Evolutionary conservation across 2,797 vertebrate species (phyloP), one percentile per base, ranked within the genome.

Genomic region (Eospalax fontanierii): DNA sequence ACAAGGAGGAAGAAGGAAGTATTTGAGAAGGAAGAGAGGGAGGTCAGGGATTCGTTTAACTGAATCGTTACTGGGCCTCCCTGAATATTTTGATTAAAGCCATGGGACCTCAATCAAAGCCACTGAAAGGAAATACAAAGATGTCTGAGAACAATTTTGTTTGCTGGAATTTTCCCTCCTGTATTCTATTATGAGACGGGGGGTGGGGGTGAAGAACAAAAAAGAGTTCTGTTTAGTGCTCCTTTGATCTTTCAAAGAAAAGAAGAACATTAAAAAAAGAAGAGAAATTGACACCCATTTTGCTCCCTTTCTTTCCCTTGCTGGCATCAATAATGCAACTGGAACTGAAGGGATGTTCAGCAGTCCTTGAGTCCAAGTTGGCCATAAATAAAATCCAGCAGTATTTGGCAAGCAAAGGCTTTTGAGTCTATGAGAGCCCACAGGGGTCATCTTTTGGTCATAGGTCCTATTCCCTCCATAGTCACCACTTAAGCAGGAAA

Each of bases 11-110:
- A 68, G 63, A 70, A 94, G 66, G 74, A 50, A 94, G 66, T 92
- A 59, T 93, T 65, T 3, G 70, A 38, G 87, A 11, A 88, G 84
- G 86, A 97, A 94, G 50, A 22, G 30, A 93, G 81, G 87, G 83
- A 91, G 35, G 68, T 74, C 79, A 97, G 83, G 68, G 95, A 93
- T 96, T 97, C 65, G 68, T 97, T 96, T 96, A 96, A 96, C 97
- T 78, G 97, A 98, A 95, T 97, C 97, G 97, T 97, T 98, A 96
- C 93, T 97, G 94, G 96, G 96, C 96, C 10, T 6, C 79, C 97
- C 97, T 96, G 96, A 98, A 97, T 96, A 97, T 96, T 91, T 96
- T 98, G 97, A 98, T 98, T 98, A 98, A 98, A 98, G 96, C 95
- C 97, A 94, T 73, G 87, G 96, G 96, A 92, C 89, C 96, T 97